These are phyloP conservation scores for Malurus splendens DNA, from an alignment of 2,797 vertebrate genomes.

Conservation along the genomic window DNA sequence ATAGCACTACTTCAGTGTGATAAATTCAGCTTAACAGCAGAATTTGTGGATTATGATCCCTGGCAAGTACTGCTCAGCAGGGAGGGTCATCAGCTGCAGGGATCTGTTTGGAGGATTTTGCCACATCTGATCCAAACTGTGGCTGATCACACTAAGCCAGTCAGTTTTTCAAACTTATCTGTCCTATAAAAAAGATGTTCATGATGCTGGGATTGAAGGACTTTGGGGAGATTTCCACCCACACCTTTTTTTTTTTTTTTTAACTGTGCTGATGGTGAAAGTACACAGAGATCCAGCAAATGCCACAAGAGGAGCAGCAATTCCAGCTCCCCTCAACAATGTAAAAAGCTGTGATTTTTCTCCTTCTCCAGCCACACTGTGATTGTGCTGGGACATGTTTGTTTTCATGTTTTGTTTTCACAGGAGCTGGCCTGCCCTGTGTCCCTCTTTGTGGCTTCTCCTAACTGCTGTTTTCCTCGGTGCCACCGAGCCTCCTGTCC, in stretches of 20 bases:
- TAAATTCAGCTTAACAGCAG: neutral
- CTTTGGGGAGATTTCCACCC: neutral
- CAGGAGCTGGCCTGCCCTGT: conserved; percentile 53
- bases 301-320: neutral
- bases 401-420: conserved; percentile 48
- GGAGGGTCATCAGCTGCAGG: neutral
- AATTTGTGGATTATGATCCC: neutral
- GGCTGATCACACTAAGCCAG: neutral
- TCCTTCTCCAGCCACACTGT: conserved; percentile 20
- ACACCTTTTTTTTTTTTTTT: neutral
- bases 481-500: conserved; percentile 54
- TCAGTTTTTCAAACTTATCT: neutral
- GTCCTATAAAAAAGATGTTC: neutral
- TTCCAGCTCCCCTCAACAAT: neutral
- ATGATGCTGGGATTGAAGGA: neutral
- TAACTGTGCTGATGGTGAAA: neutral
- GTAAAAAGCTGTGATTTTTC: conserved; percentile 43
- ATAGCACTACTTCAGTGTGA: neutral
- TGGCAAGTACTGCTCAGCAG: neutral
- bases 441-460: conserved; percentile 62
- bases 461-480: conserved; percentile 63
- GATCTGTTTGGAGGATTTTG: neutral
- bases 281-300: neutral
- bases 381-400: conserved; percentile 17
- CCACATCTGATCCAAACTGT: neutral